A percentile compares a stretch with the other conserved stretches of the same genome.
These are phyloP conservation scores for Protonibea diacanthus DNA, from an alignment of 2,797 vertebrate genomes.

Conservation along the genomic window DNA sequence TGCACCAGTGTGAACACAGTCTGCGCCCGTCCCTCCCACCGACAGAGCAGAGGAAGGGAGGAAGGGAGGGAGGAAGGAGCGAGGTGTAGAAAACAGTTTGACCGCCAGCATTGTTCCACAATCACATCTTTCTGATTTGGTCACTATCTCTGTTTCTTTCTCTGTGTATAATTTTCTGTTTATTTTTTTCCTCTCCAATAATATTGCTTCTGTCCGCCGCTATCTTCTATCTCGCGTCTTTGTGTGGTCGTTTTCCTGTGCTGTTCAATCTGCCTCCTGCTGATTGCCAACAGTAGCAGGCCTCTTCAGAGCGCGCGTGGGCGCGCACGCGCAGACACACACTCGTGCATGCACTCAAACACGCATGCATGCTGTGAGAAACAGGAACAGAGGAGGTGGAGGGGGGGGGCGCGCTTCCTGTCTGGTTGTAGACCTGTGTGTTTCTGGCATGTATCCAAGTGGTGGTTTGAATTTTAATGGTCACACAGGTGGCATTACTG, in stretches of 20 bases:
- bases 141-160: slow-evolving; percentile 13
- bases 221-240: slow-evolving; percentile 37
- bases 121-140: slow-evolving; percentile 34
- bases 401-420: slow-evolving; percentile 57
- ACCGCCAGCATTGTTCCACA: slow-evolving; percentile 67
- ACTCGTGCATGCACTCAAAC: neutral
- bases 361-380: slow-evolving; percentile 57
- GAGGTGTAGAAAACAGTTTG: slow-evolving; percentile 53
- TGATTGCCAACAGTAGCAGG: slow-evolving; percentile 61
- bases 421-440: slow-evolving; percentile 40
- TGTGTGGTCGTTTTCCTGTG: slow-evolving; percentile 26
- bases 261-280: slow-evolving; percentile 62
- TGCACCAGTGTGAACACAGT: slow-evolving; percentile 13
- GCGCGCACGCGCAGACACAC: slow-evolving; percentile 28
- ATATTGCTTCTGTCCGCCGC: slow-evolving; percentile 25
- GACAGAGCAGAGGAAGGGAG: slow-evolving; percentile 54
- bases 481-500: slow-evolving; percentile 18
- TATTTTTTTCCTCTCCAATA: slow-evolving; percentile 39
- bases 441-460: slow-evolving; percentile 42
- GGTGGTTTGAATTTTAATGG: slow-evolving; percentile 26
- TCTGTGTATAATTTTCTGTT: slow-evolving; percentile 24
- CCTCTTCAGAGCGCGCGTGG: neutral
- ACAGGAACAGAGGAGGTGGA: slow-evolving; percentile 67
- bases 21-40: neutral
- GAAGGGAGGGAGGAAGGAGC: slow-evolving; percentile 47